Evolutionary conservation across 92 coral and sea anemone species (phyloP), one percentile per base, ranked within the genome.

Genomic region (Parazoanthus swiftii): DNA sequence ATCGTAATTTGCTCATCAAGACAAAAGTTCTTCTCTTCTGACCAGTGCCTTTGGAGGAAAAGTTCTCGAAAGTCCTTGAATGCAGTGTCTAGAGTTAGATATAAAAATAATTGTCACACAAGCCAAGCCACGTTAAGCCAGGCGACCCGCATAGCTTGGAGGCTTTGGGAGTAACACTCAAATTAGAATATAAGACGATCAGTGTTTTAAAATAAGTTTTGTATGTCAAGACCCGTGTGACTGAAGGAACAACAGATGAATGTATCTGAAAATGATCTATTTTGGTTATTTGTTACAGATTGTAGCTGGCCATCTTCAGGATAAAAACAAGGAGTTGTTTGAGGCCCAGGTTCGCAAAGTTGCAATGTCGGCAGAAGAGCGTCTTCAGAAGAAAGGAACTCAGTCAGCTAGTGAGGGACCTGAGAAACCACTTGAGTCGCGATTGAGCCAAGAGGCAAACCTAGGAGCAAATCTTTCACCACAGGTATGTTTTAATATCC

Each of bases 221-320:
- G 51, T 20, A 63, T 54, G 59, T 54, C 14, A 11, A 54, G 59
- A 9, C 51, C 8, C 11, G 7, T 3, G 51, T 46, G 9, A 5
- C 8, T 46, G 51, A 58, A 58, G 66, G 66, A 14, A 58, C 20
- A 58, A 14, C 66, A 58, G 66, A 58, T 11, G 51, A 54, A 1
- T 13, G 59, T 15, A 21, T 0, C 70, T 21, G 42, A 76, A 10
- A 15, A 43, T 76, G 68, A 25, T 29, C 76, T 4, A 18, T 23
- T 23, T 89, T 37, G 37, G 26, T 3, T 59, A 42, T 5, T 33
- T n/a, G 76, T 26, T 0, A 66, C 78, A 97, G 99, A 95, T 97
- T 77, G 88, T 92, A 59, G 96, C 98, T 25, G 97, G 96, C 54
- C 96, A 97, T 92, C 89, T 97, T 74, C 97, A 96, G 86, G 97